Base-by-base conservation (phyloP, 2,113 vertebrate species). In the Microcebus tavaratra region DNA sequence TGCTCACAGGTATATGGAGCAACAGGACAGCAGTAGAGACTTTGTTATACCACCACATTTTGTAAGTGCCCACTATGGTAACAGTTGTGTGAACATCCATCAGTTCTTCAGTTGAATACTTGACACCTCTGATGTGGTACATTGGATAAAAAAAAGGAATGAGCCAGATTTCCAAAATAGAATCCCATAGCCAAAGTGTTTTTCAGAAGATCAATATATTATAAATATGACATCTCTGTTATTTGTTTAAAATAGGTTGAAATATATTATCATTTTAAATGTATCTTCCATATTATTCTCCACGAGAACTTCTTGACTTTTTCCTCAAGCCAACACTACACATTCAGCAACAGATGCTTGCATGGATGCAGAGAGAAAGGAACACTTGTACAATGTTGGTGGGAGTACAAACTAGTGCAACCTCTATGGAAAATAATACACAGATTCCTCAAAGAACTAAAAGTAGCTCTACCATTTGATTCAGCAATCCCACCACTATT, bases 201-300 rank as follows among this genome's bases (percentile, higher is more conserved):
- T 81, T 90, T 31, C 70, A 57, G n/a, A 88, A 94, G 7, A 53
- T 21, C 78, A 15, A 11, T 45, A 55, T 57, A 21, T 57, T 57
- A 57, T 67, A 53, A 73, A 73, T 91, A 59, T 36, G 0, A 15
- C 3, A 75, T 94, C 36, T 81, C 42, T 96, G 79, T 85, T 76
- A 88, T 68, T 94, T 95, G 29, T 85, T 93, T 84, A 90, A 90
- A 84, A 67, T 57, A 70, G 17, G 7, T 84, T 93, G 61, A 87
- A 89, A 81, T 95, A 61, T 34, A 65, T 72, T 75, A 61, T 63
- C 90, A 27, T 55, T 94, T 80, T 5, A 1, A 83, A 65, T 80
- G 3, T 73, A 90, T 90, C 65, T 68, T 81, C 53, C 18, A 45
- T 61, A 61, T 21, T 80, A 91, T 55, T 86, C 34, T 68, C 42